Base-by-base conservation (phyloP, 1,140 invertebrate species). In the Saxidomus purpurata region DNA sequence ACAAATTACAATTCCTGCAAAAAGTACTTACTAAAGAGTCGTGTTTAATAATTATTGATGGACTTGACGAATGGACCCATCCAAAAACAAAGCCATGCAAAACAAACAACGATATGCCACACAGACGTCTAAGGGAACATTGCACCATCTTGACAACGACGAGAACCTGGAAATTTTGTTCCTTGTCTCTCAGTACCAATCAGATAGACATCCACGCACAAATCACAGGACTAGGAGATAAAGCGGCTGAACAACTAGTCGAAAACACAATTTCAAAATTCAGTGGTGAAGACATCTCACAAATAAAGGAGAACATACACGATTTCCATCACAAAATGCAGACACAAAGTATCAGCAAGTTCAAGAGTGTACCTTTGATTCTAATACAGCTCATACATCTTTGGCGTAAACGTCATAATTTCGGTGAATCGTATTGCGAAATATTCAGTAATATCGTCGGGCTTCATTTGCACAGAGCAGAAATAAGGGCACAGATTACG, bases 391-490 rank as follows among this genome's bases (percentile, higher is more conserved):
- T 63, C 1, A 63, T 63, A n/a, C n/a, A n/a, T 15, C 59, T 63
- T n/a, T 63, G 59, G 59, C 4, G n/a, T 15, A 63, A 63, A 63
- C n/a, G 28, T 28, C 6, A 28, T 6, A 63, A 19, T 8, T n/a
- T 63, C 25, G 59, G 59, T 22, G 25, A 63, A 2, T 28, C 59
- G 1, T 28, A 28, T 15, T 63, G 59, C 25, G 25, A 63, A 28
- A 63, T 63, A 63, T 63, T 63, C 59, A 28, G 59, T 25, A 63
- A 63, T n/a, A 63, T 63, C n/a, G n/a, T 63, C 4, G 59, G 25
- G 15, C 59, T 63, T 25, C 59, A 63, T 63, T 28, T 63, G 25
- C 22, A 63, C 9, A 63, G 59, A 28, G 25, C 59, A 8, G 8
- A 63, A 63, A 63, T 28, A 8, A 63, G 15, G 59, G 8, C 4